Base-by-base conservation (phyloP, 2,113 vertebrate genomes). In the Lonchura striata region DNA sequence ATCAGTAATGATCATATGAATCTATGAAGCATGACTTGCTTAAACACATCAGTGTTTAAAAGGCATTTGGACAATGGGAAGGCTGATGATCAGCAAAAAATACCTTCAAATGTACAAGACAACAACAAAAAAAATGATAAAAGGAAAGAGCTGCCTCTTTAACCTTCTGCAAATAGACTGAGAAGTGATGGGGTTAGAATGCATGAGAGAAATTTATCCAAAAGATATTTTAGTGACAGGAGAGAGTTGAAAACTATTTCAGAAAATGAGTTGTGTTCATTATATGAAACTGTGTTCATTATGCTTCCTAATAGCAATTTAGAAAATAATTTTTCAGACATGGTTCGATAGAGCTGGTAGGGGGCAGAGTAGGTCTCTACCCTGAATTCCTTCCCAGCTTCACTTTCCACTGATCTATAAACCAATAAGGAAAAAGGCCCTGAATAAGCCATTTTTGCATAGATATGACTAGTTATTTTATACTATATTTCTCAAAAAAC, bases 291-390 rank as follows among this genome's bases (percentile, higher is more conserved):
- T 42, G 14, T 50, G 23, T 41, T 63, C 17, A 18, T 59, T 44
- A 37, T 11, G 7, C 3, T 59, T 68, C 59, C 31, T 59, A 59
- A 31, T 7, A 52, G 10, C 22, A 74, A 37, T 41, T 77, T 60
- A 78, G 19, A 68, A 35, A 68, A 76, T 3, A 13, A 35, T 25
- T 9, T 89, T 50, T 57, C 6, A 15, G 13, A 41, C 23, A n/a
- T 69, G 3, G 3, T 81, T 72, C 27, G 31, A 7, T 87, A 63
- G 5, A 68, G 21, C 4, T 63, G 15, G 3, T 27, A 54, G 8
- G 6, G 12, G 3, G 3, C 31, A 77, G 18, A 52, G n/a, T 15
- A 42, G 44, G 28, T 64, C 0, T 0, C 8, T 4, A 2, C 5
- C 11, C 37, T 77, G 19, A 81, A 69, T 46, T 94, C 25, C 17